Base-by-base conservation (phyloP, 2,888 invertebrate species). In the Achlya flavicornis region DNA sequence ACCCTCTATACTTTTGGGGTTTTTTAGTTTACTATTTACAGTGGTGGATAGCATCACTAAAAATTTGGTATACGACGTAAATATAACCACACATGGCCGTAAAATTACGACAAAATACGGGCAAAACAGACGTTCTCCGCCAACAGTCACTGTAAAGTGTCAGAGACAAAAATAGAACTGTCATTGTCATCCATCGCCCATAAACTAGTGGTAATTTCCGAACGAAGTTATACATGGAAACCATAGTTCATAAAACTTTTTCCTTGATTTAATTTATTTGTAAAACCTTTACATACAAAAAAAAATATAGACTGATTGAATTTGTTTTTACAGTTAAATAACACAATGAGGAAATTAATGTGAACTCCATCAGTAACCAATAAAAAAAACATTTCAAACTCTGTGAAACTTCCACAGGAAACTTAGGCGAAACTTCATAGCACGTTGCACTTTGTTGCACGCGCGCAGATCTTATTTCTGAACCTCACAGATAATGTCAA, bases 1-100 rank as follows among this genome's bases (percentile, higher is more conserved):
- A 79, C 90, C 91, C 73, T 94, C 93, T 81, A 93, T 85, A 77
- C 92, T 91, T 87, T 94, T 95, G 61, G 94, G 90, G 91, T 94
- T 95, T 93, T 95, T 95, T 74, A 95, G 92, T 94, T 95, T 95
- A 91, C 92, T 95, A 87, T 93, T 92, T 88, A 94, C 90, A 88
- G 94, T 95, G 89, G 95, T 95, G 88, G 95, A 95, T 95, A 95
- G 90, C 96, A 96, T 96, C 90, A 95, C 95, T 90, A 85, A 77
- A 85, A 85, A 82, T 84, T 83, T 84, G 80, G 76, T 78, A 80
- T 70, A 81, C 77, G 73, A 83, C 78, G 79, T 77, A 78, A 81
- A 77, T 89, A 79, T 80, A 79, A 88, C 81, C 86, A 89, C 89
- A 90, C 92, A 93, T 93, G 90, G 89, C 89, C 90, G 85, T 86